Evolutionary conservation across 2,888 invertebrate genomes (phyloP), one percentile per base, ranked within the genome.

Genomic region (Meiosimyza decipiens): DNA sequence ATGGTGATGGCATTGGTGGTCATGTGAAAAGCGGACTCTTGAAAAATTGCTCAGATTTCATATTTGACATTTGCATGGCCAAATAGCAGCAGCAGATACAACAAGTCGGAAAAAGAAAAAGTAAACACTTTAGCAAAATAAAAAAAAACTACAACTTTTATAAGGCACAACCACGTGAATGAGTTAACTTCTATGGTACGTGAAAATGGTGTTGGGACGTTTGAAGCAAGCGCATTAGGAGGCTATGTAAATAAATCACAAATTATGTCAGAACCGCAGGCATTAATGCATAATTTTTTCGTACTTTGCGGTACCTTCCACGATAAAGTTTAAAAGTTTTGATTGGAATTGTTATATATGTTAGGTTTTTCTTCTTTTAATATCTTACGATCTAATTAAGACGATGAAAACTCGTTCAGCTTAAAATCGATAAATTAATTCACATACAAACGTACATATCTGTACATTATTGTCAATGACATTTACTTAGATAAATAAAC

Each of bases 201-300:
- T 6, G 9, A 40, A 40, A 9, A 9, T 9, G 1, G 62, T n/a
- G 40, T 50, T 49, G 64, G 28, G 64, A 40, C 9, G 40, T 54
- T 33, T 6, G 33, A 66, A 15, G 50, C 15, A 74, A 71, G 71
- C 66, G 47, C 40, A 40, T 7, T 40, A 47, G 59, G 63, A 52
- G 67, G 71, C 71, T 63, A 73, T 71, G 69, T 55, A 73, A 76
- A 74, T 74, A 76, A 74, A 76, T 74, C 74, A 72, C 55, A 71
- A 74, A 74, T 73, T 71, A 74, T 74, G 73, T 65, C 57, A 70
- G 51, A 65, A 70, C 66, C 65, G 18, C 13, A 47, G 49, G 47
- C 28, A 66, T 47, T 57, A 60, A 62, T 60, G 60, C 60, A n/a
- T 18, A 40, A 49, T 63, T 9, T 28, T 64, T 12, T 28, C 22